phyloP scores from a whole-genome alignment of 64 coral and sea anemone genomes.

The Actinia equina region DNA sequence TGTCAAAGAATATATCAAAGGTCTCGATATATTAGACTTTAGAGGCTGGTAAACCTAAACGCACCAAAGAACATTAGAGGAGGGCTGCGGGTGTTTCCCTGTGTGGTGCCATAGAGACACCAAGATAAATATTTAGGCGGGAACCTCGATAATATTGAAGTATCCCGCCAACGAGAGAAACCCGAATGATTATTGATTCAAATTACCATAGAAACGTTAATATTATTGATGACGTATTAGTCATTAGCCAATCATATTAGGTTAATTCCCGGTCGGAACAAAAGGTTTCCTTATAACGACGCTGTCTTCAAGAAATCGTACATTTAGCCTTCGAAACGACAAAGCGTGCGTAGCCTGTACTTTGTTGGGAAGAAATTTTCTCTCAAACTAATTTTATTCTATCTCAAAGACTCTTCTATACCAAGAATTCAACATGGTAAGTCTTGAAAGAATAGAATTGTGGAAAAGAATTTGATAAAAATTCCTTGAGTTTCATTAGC shows the following conservation, averaged over 20 bases:
- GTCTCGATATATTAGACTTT: too few species aligned
- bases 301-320: not conserved
- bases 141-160: not conserved
- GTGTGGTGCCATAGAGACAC: too few species aligned
- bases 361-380: not conserved
- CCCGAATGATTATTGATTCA: not conserved
- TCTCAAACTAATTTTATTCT: not conserved
- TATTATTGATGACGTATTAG: not conserved
- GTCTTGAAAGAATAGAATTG: not conserved
- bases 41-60: not conserved
- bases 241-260: constrained; percentile 2
- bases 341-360: not conserved
- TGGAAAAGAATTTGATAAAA: not conserved
- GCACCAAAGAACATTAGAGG: not conserved
- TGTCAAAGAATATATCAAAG: too few species aligned
- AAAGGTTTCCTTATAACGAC: not conserved
- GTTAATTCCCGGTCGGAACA: not conserved
- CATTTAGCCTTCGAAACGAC: not conserved
- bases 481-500: not conserved
- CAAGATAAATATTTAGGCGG: too few species aligned
- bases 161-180: not conserved
- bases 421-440: constrained; percentile 23
- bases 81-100: not conserved
- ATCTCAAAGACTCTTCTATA: not conserved
- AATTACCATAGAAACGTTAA: not conserved